Evolutionary conservation across 2,797 vertebrate species (phyloP).

Genomic region (Antrozous pallidus): DNA sequence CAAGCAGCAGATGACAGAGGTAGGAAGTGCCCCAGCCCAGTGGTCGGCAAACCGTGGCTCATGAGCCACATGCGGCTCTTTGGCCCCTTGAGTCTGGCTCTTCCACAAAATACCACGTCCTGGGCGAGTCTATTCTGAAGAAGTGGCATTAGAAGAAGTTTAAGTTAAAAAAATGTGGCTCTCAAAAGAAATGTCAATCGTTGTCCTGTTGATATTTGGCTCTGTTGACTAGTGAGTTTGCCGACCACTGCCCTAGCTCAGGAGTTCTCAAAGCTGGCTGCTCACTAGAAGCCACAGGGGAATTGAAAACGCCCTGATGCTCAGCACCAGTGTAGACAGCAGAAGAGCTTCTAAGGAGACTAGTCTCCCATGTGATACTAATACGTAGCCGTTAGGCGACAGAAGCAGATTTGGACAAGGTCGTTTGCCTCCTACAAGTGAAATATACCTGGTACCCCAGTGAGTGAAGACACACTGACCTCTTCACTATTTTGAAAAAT

Average conservation of each 20-base stretch:
- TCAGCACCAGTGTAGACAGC: neutral
- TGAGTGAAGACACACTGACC: neutral
- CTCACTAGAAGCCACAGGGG: neutral
- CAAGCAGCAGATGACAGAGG: neutral
- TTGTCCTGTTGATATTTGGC: too few species aligned
- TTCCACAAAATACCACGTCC: too few species aligned
- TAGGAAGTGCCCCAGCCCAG: fast-evolving
- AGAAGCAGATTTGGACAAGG: neutral
- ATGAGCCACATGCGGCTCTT: too few species aligned
- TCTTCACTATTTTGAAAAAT: neutral
- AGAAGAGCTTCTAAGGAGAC: neutral
- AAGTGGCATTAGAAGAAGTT: too few species aligned
- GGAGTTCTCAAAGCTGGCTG: neutral
- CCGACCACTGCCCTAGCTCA: too few species aligned
- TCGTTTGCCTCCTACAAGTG: neutral
- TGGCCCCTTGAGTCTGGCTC: too few species aligned
- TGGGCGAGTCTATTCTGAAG: too few species aligned
- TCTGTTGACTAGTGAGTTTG: too few species aligned
- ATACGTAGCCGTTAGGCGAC: neutral
- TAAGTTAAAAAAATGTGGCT: too few species aligned
- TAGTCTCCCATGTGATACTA: neutral
- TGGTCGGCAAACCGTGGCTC: too few species aligned
- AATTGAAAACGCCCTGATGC: neutral
- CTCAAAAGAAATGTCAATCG: too few species aligned
- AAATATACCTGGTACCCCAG: neutral